Evolutionary conservation across 1,140 invertebrate species (phyloP).

Genomic region (Coelopa frigida): DNA sequence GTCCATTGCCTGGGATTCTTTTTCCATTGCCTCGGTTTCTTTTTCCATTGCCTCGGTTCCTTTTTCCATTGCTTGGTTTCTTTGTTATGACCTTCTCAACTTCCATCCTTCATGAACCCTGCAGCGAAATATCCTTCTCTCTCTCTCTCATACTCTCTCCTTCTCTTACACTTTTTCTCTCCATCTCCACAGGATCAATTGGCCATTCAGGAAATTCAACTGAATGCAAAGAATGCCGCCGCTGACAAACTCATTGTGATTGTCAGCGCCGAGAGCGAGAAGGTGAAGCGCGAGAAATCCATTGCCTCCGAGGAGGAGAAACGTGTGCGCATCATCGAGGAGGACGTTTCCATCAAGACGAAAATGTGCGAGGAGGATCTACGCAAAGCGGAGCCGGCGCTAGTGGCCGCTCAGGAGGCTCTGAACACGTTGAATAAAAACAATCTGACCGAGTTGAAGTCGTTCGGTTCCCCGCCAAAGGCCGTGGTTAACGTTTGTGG

Average conservation of each 20-base stretch:
- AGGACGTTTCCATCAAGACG: constrained; percentile 72
- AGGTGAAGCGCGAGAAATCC: constrained; percentile 79
- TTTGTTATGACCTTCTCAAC: too few species aligned
- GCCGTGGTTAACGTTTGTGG: constrained; percentile 81
- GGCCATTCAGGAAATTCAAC: constrained; percentile 78
- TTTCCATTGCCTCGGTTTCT: too few species aligned
- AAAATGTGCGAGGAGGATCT: constrained; percentile 86
- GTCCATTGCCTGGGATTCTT: too few species aligned
- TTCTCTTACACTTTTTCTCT: too few species aligned
- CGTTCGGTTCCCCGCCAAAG: constrained; percentile 79
- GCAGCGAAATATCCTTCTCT: too few species aligned
- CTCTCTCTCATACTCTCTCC: too few species aligned
- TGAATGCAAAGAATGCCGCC: constrained; percentile 79
- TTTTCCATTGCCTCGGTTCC: too few species aligned
- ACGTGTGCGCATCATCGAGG: constrained; percentile 79
- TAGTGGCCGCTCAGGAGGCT: constrained; percentile 84
- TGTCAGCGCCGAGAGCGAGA: constrained; percentile 81
- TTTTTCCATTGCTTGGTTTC: too few species aligned
- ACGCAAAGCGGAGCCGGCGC: constrained; percentile 82
- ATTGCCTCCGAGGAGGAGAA: constrained; percentile 75
- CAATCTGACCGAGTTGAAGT: constrained; percentile 91
- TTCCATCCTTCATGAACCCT: too few species aligned
- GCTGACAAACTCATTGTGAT: constrained; percentile 84
- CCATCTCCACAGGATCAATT: constrained; percentile 56
- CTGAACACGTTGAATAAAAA: constrained; percentile 90